These are phyloP conservation scores for Argyra leucocephala DNA, from an alignment of 2,888 invertebrate species.

Conservation along the genomic window DNA sequence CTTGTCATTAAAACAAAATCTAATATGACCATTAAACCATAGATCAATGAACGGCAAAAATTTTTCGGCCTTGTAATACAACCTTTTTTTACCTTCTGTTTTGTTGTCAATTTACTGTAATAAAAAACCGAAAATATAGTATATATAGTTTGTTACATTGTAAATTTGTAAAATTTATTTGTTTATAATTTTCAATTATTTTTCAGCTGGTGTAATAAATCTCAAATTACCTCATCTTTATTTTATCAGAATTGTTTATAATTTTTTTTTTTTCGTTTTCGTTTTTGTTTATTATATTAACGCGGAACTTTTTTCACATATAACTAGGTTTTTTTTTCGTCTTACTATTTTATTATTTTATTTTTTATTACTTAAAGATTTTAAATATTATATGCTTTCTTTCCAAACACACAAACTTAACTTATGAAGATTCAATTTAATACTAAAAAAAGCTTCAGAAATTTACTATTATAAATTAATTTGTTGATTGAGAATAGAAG, in stretches of 20 bases:
- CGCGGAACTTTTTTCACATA: not conserved
- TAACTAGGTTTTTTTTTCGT: not conserved
- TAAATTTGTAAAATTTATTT: not conserved
- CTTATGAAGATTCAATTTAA: conserved; percentile 1
- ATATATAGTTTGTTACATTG: too few relatives aligned
- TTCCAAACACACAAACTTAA: too few relatives aligned
- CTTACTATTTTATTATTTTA: not conserved
- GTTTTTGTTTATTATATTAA: not conserved
- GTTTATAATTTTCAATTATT: not conserved
- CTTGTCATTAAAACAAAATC: not conserved
- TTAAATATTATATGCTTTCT: not conserved
- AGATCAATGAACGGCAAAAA: not conserved
- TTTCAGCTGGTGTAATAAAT: not conserved
- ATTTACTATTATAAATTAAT: not conserved
- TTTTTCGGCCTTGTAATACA: not conserved
- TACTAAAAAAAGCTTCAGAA: not conserved
- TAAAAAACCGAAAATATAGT: not conserved
- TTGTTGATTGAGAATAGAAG: not conserved
- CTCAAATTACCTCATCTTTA: conserved; percentile 1
- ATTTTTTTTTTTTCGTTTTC: not conserved
- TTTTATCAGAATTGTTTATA: not conserved
- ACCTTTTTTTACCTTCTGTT: not conserved
- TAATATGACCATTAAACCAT: not conserved
- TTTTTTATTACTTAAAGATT: not conserved
- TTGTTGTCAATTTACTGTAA: not conserved